These are phyloP conservation scores for Torymus aiolomorphi DNA, from an alignment of 2,888 invertebrate genomes.

Conservation along the genomic window DNA sequence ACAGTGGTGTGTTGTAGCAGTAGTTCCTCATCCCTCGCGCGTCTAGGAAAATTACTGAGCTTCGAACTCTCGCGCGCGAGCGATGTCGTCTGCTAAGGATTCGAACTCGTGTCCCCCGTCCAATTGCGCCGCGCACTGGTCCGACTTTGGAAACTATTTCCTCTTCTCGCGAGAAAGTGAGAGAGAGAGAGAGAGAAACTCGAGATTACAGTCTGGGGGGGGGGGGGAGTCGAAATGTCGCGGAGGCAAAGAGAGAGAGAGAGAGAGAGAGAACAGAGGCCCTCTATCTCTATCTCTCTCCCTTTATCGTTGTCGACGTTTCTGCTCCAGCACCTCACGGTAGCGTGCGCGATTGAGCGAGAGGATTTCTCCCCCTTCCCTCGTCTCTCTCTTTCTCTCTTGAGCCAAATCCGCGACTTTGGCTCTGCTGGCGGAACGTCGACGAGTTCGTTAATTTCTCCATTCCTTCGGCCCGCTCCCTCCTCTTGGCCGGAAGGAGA, in stretches of 20 bases:
- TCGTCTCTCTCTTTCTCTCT: not conserved
- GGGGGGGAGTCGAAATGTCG: slow-evolving; percentile 7
- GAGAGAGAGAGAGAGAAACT: slow-evolving; percentile 19
- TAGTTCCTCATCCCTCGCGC: not conserved
- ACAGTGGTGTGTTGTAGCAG: not conserved
- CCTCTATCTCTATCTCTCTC: slow-evolving; percentile 5
- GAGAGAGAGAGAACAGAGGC: not conserved
- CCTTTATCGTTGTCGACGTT: slow-evolving; percentile 1
- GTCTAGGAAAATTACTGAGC: slow-evolving; percentile 39
- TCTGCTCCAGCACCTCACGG: slow-evolving; percentile 2
- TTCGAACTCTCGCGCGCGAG: not conserved
- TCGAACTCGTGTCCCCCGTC: slow-evolving; percentile 19
- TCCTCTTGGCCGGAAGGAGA: not conserved
- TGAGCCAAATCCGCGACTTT: slow-evolving; percentile 22
- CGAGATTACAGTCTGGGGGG: slow-evolving; percentile 45
- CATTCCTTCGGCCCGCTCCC: not conserved
- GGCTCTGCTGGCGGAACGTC: slow-evolving; percentile 25
- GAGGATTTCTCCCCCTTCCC: not conserved
- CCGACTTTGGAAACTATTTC: slow-evolving; percentile 55
- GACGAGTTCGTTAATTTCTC: slow-evolving; percentile 53
- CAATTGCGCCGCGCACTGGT: slow-evolving; percentile 3
- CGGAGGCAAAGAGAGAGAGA: too few relatives aligned
- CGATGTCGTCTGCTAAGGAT: slow-evolving; percentile 43
- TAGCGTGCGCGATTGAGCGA: not conserved
- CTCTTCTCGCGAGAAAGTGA: slow-evolving; percentile 5